Evolutionary conservation across 1,140 invertebrate genomes (phyloP), one percentile per base, ranked within the genome.

Genomic region (Neotoxoptera formosana): DNA sequence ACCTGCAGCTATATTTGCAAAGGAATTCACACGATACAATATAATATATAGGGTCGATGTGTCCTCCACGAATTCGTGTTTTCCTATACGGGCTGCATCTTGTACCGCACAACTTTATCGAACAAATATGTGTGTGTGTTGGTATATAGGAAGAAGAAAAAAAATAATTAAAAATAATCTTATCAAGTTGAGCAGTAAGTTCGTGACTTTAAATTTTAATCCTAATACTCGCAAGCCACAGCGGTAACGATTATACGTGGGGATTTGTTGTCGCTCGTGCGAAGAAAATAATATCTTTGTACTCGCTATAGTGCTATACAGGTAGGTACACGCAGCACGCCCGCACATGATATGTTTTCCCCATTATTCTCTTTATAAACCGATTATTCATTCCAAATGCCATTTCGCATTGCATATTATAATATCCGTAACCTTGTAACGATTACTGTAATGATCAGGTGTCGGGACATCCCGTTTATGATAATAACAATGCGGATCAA

Each of bases 391-490:
- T 90, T n/a, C 21, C 7, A 67, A 91, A 91, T 67, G 60, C 36
- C 36, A n/a, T 91, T 67, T 9, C 7, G 36, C 36, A 47, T 56
- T 23, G 53, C 36, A 67, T 91, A n/a, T n/a, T n/a, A n/a, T n/a
- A n/a, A n/a, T n/a, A 41, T 91, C 53, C 60, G 90, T 67, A 67
- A 91, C 90, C 90, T 91, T 91, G 90, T 91, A 91, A 67, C 45
- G 56, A 30, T 91, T 91, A 30, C 9, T 23, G 21, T 91, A 91
- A 91, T 91, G 34, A 91, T 67, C 11, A 36, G 90, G 56, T 34
- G 36, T 45, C 41, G 23, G 90, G 11, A 76, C 56, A 67, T 91
- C 90, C 36, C 60, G 90, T 60, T 91, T 45, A 45, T 36, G 48
- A 89, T 89, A 89, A 89, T 36, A 53, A 53, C 47, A 89, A 89